A percentile compares a stretch with the other conserved stretches of the same genome.
Conservation (phyloP, 1,140 invertebrate species). For the Trypoxylus dichotomus region DNA sequence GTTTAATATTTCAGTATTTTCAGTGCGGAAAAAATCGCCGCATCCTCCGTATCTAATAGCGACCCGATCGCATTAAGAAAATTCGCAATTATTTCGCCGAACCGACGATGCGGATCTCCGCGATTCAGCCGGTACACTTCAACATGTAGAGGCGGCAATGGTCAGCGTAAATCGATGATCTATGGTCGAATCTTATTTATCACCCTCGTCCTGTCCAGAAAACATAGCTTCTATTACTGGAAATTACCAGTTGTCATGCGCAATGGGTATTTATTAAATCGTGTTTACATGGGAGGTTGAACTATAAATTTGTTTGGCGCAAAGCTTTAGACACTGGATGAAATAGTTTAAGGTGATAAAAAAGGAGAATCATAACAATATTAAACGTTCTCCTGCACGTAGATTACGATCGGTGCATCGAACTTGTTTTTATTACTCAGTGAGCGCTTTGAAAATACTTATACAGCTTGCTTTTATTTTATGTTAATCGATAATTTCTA, state of each 20-base stretch:
- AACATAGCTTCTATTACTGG: slow-evolving; percentile 21
- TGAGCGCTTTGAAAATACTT: background rate
- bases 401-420: background rate
- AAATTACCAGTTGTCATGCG: slow-evolving; percentile 25
- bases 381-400: background rate
- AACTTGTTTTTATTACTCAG: background rate
- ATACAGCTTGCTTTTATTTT: background rate
- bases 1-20: slow-evolving; percentile 21
- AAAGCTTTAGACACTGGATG: slow-evolving; percentile 20
- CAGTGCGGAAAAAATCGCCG: slow-evolving; percentile 12
- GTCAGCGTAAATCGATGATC: slow-evolving; percentile 9
- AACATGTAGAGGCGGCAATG: background rate
- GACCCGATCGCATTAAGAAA: slow-evolving; percentile 20
- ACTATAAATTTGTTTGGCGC: slow-evolving; percentile 19
- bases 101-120: background rate
- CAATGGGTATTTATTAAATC: slow-evolving; percentile 24
- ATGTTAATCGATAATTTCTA: too few species aligned
- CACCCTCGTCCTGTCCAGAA: slow-evolving; percentile 1
- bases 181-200: slow-evolving; percentile 20
- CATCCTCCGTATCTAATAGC: background rate
- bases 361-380: background rate
- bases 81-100: background rate
- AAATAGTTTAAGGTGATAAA: slow-evolving; percentile 11
- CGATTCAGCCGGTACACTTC: background rate
- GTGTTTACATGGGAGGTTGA: slow-evolving; percentile 21